Evolutionary conservation across 2,113 vertebrate species (phyloP).

Genomic region (Brienomyrus brachyistius): DNA sequence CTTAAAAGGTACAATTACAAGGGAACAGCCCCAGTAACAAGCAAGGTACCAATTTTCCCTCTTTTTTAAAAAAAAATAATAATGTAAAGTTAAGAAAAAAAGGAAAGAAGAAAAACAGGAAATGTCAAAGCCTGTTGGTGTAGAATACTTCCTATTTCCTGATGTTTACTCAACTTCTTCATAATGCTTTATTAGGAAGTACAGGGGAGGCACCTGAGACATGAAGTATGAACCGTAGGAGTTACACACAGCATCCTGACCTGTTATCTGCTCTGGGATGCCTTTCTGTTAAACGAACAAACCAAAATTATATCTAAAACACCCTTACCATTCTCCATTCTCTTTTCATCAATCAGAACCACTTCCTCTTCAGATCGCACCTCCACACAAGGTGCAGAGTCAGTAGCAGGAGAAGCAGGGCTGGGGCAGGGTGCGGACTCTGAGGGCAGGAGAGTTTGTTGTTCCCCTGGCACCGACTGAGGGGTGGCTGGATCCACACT

Average conservation of each 20-base stretch:
- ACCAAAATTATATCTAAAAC: neutral
- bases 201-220: neutral
- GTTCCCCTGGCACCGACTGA: conserved; percentile 28
- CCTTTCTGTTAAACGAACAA: neutral
- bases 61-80: no score
- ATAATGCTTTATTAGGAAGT: neutral
- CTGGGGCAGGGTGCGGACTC: conserved; percentile 44
- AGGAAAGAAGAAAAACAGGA: neutral
- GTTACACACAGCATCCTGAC: neutral
- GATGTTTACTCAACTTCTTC: neutral
- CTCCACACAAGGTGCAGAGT: conserved; percentile 38
- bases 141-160: neutral
- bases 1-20: no score
- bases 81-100: neutral
- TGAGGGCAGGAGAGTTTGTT: conserved; percentile 12
- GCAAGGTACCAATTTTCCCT: no score
- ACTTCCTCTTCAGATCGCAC: conserved; percentile 52
- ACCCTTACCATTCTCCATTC: conserved; percentile 54
- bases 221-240: neutral
- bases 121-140: neutral
- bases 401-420: conserved; percentile 31
- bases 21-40: no score
- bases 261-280: neutral
- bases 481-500: conserved; percentile 23
- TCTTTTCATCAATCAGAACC: conserved; percentile 59